A percentile compares a stretch with the other conserved stretches of the same genome.
Conservation (phyloP, 1,140 invertebrate genomes). For the Steinernema feltiae region DNA sequence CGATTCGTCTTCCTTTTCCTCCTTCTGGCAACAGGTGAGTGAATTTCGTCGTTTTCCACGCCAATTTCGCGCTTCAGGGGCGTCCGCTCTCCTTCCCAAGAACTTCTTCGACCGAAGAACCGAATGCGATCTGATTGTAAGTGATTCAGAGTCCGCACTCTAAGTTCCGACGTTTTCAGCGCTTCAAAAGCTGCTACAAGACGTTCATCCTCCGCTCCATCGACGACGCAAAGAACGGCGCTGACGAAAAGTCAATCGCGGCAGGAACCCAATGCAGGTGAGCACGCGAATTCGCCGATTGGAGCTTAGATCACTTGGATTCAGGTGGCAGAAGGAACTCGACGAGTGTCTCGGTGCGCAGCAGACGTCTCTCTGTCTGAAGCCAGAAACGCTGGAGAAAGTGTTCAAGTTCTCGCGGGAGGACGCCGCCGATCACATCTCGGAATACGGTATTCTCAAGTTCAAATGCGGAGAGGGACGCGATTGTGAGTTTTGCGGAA, state of each 20-base stretch:
- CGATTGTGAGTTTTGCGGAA: background rate
- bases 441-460: background rate
- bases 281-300: too few species aligned
- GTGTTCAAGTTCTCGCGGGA: background rate
- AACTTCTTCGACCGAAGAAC: background rate
- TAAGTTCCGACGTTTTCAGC: background rate
- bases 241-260: background rate
- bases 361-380: background rate
- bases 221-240: background rate
- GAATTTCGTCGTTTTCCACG: background rate
- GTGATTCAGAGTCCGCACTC: background rate
- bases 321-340: background rate
- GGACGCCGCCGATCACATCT: background rate
- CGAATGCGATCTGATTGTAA: background rate
- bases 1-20: background rate
- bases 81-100: background rate
- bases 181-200: conserved; percentile 6
- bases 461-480: conserved; percentile 5
- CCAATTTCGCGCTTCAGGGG: background rate
- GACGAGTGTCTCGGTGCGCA: background rate
- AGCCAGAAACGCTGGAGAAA: background rate
- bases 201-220: background rate
- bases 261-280: background rate
- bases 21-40: background rate
- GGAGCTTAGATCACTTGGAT: background rate